Percentiles rank a stretch among this genome's conserved stretches.
These are phyloP conservation scores for Chydorus sphaericus DNA, from an alignment of 2,888 invertebrate species.

Conservation along the genomic window DNA sequence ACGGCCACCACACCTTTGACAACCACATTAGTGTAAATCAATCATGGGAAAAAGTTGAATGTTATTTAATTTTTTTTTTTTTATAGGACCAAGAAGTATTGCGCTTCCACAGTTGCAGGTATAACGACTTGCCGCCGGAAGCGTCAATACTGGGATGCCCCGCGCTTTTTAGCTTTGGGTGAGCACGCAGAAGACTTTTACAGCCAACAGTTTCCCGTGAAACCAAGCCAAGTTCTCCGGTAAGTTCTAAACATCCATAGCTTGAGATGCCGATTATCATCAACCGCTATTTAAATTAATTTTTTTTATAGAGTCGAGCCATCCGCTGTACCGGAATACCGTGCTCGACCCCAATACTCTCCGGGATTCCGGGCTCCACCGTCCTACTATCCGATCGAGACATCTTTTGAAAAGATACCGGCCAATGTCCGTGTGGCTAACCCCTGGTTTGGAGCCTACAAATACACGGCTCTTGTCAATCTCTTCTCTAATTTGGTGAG, in stretches of 20 bases:
- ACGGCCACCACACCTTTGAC: no score
- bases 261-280: no score
- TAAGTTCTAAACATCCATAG: not conserved
- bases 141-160: not conserved
- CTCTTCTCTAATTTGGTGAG: not conserved
- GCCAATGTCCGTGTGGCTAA: not conserved
- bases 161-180: not conserved
- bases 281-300: no score
- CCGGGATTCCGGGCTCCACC: not conserved
- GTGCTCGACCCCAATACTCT: not conserved
- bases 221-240: not conserved
- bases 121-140: not conserved
- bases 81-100: no score
- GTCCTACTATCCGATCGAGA: not conserved
- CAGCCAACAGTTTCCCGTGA: not conserved
- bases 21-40: no score
- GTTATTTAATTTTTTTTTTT: constrained; percentile 11
- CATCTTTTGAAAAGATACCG: not conserved
- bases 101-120: no score
- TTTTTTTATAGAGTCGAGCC: not conserved
- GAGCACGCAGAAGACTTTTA: no score
- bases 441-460: not conserved
- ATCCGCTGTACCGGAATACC: not conserved
- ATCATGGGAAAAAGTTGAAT: no score
- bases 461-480: not conserved